Evolutionary conservation across 2,113 vertebrate species (phyloP).

Genomic region (Cynoglossus semilaevis): DNA sequence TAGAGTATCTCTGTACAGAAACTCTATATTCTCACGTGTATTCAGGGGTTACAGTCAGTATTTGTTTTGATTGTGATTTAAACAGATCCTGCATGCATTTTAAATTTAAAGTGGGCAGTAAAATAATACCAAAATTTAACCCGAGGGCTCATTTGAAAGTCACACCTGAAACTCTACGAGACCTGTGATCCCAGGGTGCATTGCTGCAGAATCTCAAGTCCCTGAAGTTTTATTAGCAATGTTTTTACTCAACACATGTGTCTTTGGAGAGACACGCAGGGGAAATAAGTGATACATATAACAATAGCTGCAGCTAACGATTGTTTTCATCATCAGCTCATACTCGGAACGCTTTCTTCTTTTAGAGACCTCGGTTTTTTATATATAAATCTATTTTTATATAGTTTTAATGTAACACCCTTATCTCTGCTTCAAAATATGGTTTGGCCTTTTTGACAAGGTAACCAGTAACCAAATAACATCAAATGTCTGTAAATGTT

Average conservation of each 20-base stretch:
- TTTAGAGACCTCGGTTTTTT: neutral
- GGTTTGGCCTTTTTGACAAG: too few species aligned
- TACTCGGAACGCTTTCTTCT: neutral
- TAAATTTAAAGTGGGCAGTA: neutral
- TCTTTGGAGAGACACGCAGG: neutral
- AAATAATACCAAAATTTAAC: neutral
- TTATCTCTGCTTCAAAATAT: too few species aligned
- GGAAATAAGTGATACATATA: neutral
- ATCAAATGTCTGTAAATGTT: too few species aligned
- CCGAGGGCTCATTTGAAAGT: neutral
- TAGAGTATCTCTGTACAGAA: too few species aligned
- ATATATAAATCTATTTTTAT: neutral
- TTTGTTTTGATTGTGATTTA: too few species aligned
- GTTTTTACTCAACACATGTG: conserved; percentile 1
- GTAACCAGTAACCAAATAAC: too few species aligned
- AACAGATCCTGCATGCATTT: neutral
- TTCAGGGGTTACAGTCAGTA: too few species aligned
- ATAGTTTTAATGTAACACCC: too few species aligned
- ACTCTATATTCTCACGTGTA: too few species aligned
- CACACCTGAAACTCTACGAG: neutral
- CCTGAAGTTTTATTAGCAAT: conserved; percentile 2
- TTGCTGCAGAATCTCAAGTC: neutral
- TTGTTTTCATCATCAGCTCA: conserved; percentile 5
- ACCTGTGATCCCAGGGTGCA: neutral
- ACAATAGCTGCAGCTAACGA: neutral